Base-by-base conservation (phyloP, 2,888 invertebrate genomes). In the Galerucella nymphaeae region DNA sequence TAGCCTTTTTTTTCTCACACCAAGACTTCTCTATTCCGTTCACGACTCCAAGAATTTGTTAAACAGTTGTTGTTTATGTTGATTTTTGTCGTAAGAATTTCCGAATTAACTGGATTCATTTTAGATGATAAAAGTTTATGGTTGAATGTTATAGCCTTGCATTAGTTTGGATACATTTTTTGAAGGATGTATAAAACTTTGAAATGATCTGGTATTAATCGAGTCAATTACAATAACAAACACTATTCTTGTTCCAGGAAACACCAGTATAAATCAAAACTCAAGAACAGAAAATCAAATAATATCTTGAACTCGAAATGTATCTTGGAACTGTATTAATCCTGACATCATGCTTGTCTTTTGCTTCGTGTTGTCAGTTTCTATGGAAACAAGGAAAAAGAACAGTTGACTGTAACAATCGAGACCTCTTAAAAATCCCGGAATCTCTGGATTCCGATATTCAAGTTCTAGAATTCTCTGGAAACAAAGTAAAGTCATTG, bases 331-430 rank as follows among this genome's bases (percentile, higher is more conserved):
- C 57, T 48, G 57, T 62, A 71, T 63, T 64, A 50, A 67, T 68
- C 18, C 45, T 75, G 38, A 64, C 53, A 18, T 42, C 69, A 61
- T 57, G 63, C 23, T 57, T 71, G 53, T 66, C 69, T 9, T 62
- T 64, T 16, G 18, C 30, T 20, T 66, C 55, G 38, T 61, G 74
- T 58, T 80, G 80, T 66, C 79, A 80, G 71, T 96, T 96, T 89
- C 96, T 95, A 85, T 96, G 96, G 96, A 96, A 96, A 86, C 93
- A 93, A 83, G 96, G 96, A 63, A 97, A 97, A 84, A 93, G 96
- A 84, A 94, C 94, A 78, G 96, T 95, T 64, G 96, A 96, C 86
- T 97, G 97, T 87, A 90, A 93, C 64, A 92, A 93, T 76, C 93
- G 93, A 83, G 92, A 91, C 69, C 88, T 96, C 69, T 90, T 93